phyloP scores from a whole-genome alignment of 2,888 invertebrate species.

The Metalampra italica region DNA sequence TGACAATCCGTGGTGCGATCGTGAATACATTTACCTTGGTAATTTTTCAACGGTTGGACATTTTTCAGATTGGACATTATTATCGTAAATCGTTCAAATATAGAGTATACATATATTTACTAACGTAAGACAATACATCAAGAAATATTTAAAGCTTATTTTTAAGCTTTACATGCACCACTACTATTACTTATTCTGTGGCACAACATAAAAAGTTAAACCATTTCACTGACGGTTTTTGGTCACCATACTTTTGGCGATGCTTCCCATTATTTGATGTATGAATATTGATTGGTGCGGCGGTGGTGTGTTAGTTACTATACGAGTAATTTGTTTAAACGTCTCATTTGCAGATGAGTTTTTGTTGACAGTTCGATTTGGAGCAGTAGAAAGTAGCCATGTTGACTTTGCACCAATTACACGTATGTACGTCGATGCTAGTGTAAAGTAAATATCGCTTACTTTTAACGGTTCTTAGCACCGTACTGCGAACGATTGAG shows the following conservation, averaged over 20 bases:
- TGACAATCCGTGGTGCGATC: background rate
- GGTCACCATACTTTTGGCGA: too few relatives aligned
- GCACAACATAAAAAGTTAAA: too few relatives aligned
- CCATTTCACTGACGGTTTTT: too few relatives aligned
- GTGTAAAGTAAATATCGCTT: conserved; percentile 25
- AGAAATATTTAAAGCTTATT: too few relatives aligned
- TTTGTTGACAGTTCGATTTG: conserved; percentile 35
- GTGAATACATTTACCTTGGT: conserved; percentile 1
- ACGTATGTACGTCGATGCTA: conserved; percentile 7
- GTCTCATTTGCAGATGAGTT: conserved; percentile 22
- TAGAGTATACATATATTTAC: too few relatives aligned
- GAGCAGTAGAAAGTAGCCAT: conserved; percentile 50
- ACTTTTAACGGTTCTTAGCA: conserved; percentile 19
- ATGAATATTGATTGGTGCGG: conserved; percentile 29
- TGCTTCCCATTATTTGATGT: too few relatives aligned
- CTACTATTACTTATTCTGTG: too few relatives aligned
- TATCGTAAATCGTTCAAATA: too few relatives aligned
- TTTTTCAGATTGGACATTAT: too few relatives aligned
- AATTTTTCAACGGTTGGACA: too few relatives aligned
- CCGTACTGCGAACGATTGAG: conserved; percentile 9
- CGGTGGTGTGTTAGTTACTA: conserved; percentile 16
- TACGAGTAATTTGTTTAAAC: conserved; percentile 28
- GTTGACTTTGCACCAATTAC: conserved; percentile 36
- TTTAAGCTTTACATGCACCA: too few relatives aligned
- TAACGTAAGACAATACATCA: too few relatives aligned